These are phyloP conservation scores for Diplodus puntazzo DNA, from an alignment of 2,797 vertebrate genomes.

Conservation along the genomic window DNA sequence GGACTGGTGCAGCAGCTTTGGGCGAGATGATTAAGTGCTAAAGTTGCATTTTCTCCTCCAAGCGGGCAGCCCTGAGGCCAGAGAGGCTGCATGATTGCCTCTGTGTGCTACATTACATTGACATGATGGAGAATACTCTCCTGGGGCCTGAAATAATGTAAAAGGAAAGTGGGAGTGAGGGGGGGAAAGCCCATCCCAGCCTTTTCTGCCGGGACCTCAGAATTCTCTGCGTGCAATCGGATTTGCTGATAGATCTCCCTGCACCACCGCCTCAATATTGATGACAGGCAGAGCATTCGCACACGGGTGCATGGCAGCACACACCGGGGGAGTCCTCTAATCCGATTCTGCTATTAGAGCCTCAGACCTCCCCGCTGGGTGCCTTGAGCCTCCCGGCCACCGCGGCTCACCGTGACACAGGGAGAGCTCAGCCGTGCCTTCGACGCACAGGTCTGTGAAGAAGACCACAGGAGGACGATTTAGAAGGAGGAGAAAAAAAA, in stretches of 20 bases:
- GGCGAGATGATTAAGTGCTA: constrained; percentile 83
- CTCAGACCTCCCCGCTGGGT: constrained; percentile 82
- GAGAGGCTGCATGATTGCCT: constrained; percentile 83
- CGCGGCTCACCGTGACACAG: constrained; percentile 65
- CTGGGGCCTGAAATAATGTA: constrained; percentile 85
- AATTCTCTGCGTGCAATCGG: constrained; percentile 76
- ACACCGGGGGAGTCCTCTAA: constrained; percentile 80
- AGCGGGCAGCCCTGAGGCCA: constrained; percentile 76
- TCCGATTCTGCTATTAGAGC: constrained; percentile 83
- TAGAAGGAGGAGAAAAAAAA: constrained; percentile 50
- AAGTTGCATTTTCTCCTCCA: constrained; percentile 81
- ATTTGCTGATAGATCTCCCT: constrained; percentile 83
- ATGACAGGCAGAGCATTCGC: constrained; percentile 84
- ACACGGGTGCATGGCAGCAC: constrained; percentile 62
- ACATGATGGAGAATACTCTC: constrained; percentile 86
- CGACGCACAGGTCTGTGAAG: constrained; percentile 69
- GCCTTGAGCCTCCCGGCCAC: constrained; percentile 75
- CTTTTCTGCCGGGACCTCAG: constrained; percentile 77
- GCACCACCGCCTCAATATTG: constrained; percentile 71
- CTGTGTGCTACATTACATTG: constrained; percentile 85
- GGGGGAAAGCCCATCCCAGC: constrained; percentile 54
- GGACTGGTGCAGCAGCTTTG: constrained; percentile 65
- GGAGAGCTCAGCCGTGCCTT: constrained; percentile 53
- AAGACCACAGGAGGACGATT: constrained; percentile 69
- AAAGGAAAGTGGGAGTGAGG: constrained; percentile 74